Percentiles rank a stretch among this genome's conserved stretches.
phyloP scores from a whole-genome alignment of 2,888 invertebrate genomes.

The Stenodema calcarata region DNA sequence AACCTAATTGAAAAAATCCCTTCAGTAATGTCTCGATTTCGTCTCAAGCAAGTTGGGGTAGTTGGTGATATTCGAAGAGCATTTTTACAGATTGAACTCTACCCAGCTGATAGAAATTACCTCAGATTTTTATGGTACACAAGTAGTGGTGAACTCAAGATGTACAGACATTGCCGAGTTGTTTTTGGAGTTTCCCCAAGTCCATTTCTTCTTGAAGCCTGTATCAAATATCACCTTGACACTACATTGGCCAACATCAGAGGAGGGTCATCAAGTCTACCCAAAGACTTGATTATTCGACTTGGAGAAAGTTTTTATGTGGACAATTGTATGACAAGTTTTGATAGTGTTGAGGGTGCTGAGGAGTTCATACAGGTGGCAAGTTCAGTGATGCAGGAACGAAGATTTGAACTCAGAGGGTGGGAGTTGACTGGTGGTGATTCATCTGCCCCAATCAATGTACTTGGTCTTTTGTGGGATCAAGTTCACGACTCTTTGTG shows the following conservation, averaged over 20 bases:
- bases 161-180: background rate
- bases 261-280: background rate
- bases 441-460: background rate
- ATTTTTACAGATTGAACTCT: background rate
- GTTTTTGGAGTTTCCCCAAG: constrained; percentile 8
- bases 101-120: background rate
- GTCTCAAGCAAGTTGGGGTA: background rate
- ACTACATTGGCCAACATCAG: background rate
- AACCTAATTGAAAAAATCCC: constrained; percentile 53
- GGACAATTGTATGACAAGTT: background rate
- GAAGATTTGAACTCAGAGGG: background rate
- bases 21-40: background rate
- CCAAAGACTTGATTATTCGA: background rate
- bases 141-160: background rate
- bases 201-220: background rate
- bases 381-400: background rate
- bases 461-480: background rate
- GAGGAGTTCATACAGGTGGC: background rate
- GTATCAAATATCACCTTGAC: background rate
- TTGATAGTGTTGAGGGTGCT: background rate
- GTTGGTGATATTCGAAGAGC: background rate
- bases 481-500: background rate
- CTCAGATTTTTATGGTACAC: background rate
- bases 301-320: background rate
- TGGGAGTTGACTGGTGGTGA: background rate